Evolutionary conservation across 2,113 vertebrate species (phyloP).

Genomic region (Lipotes vexillifer): DNA sequence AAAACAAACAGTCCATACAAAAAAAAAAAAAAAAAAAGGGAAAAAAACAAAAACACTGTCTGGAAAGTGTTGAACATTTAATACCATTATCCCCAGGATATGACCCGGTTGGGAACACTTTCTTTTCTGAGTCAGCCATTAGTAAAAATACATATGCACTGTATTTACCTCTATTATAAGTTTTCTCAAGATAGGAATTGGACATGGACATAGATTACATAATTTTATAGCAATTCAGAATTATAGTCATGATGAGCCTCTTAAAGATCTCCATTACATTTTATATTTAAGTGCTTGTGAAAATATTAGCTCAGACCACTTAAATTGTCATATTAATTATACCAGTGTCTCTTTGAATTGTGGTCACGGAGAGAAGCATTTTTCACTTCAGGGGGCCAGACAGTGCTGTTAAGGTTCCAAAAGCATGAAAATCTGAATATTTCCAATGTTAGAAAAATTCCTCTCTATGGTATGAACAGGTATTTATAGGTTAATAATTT

Average conservation of each 20-base stretch:
- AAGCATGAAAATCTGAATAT: constrained; percentile 43
- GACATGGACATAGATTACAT: background rate
- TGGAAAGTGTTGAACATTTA: background rate
- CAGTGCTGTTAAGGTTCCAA: background rate
- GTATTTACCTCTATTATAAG: constrained; percentile 2
- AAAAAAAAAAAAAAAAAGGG: background rate
- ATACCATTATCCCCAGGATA: background rate
- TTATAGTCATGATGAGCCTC: background rate
- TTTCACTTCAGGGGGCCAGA: constrained; percentile 21
- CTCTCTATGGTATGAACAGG: background rate
- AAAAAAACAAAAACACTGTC: background rate
- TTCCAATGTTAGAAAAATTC: constrained; percentile 20
- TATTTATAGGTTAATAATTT: constrained; percentile 2
- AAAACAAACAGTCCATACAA: background rate
- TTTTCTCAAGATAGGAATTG: constrained; percentile 22
- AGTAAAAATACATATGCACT: background rate
- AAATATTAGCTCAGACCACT: constrained; percentile 22
- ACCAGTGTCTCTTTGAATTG: constrained; percentile 45
- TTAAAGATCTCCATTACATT: constrained; percentile 24
- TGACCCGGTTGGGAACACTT: background rate
- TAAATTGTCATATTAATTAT: constrained; percentile 16
- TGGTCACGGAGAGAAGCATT: constrained; percentile 41
- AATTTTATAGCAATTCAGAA: constrained; percentile 30
- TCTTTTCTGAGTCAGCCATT: background rate
- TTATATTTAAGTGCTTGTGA: constrained; percentile 23